phyloP scores from a whole-genome alignment of 1,140 invertebrate genomes.

The Nasonia longicornis region DNA sequence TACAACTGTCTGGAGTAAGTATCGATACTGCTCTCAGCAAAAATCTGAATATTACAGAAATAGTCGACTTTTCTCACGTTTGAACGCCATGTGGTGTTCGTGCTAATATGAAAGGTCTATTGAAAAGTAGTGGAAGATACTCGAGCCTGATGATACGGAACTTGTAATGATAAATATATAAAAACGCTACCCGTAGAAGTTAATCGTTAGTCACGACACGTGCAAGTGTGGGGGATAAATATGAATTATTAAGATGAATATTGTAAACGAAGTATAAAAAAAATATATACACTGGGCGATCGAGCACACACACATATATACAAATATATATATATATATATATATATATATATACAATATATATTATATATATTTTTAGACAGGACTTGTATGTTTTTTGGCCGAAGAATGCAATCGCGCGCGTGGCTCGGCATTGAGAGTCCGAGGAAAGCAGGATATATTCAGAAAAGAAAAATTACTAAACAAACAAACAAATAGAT shows the following conservation, averaged over 20 bases:
- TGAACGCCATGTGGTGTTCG: background rate
- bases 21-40: background rate
- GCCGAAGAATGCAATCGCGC: conserved; percentile 49
- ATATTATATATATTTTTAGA: conserved; percentile 58
- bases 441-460: conserved; percentile 37
- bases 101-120: background rate
- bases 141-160: conserved; percentile 6
- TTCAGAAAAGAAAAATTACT: conserved; percentile 31
- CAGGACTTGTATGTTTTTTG: conserved; percentile 58
- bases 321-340: conserved; percentile 36
- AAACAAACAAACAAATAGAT: conserved; percentile 19
- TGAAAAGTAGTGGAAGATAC: conserved; percentile 29
- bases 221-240: conserved; percentile 30
- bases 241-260: conserved; percentile 49
- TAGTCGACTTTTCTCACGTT: background rate
- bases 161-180: conserved; percentile 33
- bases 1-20: background rate
- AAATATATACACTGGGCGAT: conserved; percentile 50
- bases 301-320: conserved; percentile 46
- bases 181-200: conserved; percentile 39
- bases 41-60: background rate
- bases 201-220: conserved; percentile 40
- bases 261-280: conserved; percentile 45
- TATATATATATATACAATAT: conserved; percentile 47
- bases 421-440: conserved; percentile 50